phyloP scores from a whole-genome alignment of 2,113 vertebrate genomes.

The Kobus ellipsiprymnus region DNA sequence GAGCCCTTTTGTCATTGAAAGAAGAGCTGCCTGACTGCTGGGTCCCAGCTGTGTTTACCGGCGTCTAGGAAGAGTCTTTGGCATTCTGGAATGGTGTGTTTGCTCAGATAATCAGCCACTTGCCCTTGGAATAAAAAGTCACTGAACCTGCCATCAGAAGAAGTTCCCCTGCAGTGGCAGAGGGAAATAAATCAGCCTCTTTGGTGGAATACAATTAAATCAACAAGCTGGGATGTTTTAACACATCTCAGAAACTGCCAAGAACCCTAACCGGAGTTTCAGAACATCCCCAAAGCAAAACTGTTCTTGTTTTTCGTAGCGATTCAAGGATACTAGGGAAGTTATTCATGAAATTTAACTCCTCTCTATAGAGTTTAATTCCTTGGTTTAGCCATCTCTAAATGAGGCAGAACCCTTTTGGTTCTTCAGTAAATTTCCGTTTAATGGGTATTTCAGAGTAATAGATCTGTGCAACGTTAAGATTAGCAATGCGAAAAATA shows the following conservation, averaged over 20 bases:
- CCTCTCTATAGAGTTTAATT: neutral
- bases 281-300: neutral
- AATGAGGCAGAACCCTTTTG: neutral
- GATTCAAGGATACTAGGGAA: neutral
- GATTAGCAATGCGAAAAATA: neutral
- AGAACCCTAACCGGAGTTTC: neutral
- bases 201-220: slow-evolving; percentile 3
- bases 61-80: neutral
- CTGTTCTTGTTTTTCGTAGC: neutral
- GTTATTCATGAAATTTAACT: neutral
- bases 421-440: neutral
- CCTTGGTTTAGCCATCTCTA: neutral
- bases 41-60: neutral
- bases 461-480: neutral
- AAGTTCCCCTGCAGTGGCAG: neutral
- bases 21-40: neutral
- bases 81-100: neutral
- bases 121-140: neutral
- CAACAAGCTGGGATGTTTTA: neutral
- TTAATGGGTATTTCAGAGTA: neutral
- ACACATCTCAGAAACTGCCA: neutral
- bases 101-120: neutral
- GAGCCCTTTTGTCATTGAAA: neutral
- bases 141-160: neutral
- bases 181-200: slow-evolving; percentile 12